Evolutionary conservation across 2,113 vertebrate genomes (phyloP), one percentile per base, ranked within the genome.

Genomic region (Scophthalmus maximus): DNA sequence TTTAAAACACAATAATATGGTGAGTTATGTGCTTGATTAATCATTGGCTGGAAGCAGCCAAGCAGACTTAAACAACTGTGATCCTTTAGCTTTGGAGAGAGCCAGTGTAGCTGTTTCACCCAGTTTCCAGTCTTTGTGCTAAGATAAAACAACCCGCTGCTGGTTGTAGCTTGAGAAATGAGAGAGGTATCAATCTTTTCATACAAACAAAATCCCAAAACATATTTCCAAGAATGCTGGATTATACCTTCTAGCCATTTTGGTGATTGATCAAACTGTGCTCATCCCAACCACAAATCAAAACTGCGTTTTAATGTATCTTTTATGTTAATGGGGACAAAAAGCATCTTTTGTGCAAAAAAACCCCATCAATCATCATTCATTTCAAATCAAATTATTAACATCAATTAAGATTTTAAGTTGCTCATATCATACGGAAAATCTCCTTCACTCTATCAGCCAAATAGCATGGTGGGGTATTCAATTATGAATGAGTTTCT

Each of bases 231-330:
- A 38, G 73, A 55, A 42, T 53, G 27, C 12, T 34, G 8, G 52
- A 29, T 12, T 53, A 25, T 25, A 72, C 10, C 9, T 75, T 75
- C 26, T 10, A 29, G 5, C 18, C 40, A 40, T 29, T 61, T 62
- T 26, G 72, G 25, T 52, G 38, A 65, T 11, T 34, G 34, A 59
- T 42, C 51, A 76, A 67, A 78, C 8, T 44, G 61, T 61, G 52
- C 44, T 78, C 58, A 42, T 61, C 61, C 66, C 29, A 51, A 74
- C 51, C 50, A 58, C 57, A 71, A 50, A 69, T 56, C 44, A 63
- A 68, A 78, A 75, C 34, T 18, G 8, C 17, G 64, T 47, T 34
- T 55, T 68, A 73, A 56, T 9, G 1, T 11, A 71, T 6, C 5
- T 53, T 72, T 58, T 26, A 61, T 62, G 34, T 42, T 49, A 70